These are phyloP conservation scores for Drosophila bocqueti DNA, from an alignment of 1,140 invertebrate genomes.

Conservation along the genomic window DNA sequence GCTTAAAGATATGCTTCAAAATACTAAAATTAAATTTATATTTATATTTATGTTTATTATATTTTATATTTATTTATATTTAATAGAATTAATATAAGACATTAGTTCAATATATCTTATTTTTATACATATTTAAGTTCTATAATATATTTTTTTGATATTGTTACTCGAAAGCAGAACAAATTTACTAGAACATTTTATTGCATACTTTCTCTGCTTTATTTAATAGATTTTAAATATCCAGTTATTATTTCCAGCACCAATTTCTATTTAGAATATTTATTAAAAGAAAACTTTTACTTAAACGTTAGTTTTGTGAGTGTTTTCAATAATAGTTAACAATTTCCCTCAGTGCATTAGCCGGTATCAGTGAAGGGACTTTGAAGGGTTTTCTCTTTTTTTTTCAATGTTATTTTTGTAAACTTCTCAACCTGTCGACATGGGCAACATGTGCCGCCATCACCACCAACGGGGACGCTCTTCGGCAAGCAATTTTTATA, in stretches of 20 bases:
- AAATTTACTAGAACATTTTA: background rate
- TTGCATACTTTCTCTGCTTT: background rate
- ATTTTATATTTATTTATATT: no score
- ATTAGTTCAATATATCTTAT: no score
- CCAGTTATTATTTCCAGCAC: no score
- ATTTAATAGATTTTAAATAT: background rate
- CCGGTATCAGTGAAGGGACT: slow-evolving; percentile 1
- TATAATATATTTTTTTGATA: no score
- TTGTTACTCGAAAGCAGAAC: no score
- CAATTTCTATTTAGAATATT: background rate
- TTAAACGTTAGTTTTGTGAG: background rate
- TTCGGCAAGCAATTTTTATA: slow-evolving; percentile 77
- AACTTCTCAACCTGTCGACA: slow-evolving; percentile 50
- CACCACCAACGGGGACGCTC: slow-evolving; percentile 7
- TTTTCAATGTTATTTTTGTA: slow-evolving; percentile 15
- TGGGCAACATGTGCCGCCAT: slow-evolving; percentile 66
- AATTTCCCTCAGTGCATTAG: slow-evolving; percentile 2
- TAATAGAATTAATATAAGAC: no score
- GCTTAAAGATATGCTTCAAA: no score
- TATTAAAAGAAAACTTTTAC: background rate
- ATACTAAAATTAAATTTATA: no score
- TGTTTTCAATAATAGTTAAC: background rate
- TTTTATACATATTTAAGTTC: no score
- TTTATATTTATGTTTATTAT: no score
- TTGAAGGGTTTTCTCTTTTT: background rate